These are phyloP conservation scores for Himalopsyche phryganea DNA, from an alignment of 1,140 invertebrate species.

Conservation along the genomic window DNA sequence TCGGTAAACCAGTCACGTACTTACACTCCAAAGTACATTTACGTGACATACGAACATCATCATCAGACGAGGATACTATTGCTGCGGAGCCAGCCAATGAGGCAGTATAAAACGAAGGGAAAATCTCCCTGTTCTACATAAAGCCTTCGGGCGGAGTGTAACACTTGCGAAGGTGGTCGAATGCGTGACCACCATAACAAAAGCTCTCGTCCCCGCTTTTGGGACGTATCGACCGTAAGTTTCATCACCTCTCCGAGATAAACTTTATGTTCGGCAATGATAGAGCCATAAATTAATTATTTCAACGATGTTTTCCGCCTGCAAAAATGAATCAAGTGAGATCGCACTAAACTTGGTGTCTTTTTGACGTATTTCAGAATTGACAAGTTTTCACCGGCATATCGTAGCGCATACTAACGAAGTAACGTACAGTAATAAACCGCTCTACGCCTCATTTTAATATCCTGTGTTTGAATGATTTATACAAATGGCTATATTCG, in stretches of 20 bases:
- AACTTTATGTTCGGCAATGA: slow-evolving; percentile 23
- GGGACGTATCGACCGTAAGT: neutral
- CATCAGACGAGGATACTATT: too few relatives aligned
- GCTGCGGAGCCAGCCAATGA: neutral
- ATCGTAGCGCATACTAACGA: too few relatives aligned
- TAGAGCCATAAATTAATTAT: slow-evolving; percentile 28
- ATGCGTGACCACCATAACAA: slow-evolving; percentile 22
- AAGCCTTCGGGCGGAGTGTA: neutral
- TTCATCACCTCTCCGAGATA: slow-evolving; percentile 20
- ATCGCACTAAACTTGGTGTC: too few relatives aligned
- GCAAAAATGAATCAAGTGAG: neutral
- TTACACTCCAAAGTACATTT: too few relatives aligned
- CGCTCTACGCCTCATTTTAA: too few relatives aligned
- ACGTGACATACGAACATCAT: neutral
- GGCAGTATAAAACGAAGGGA: neutral
- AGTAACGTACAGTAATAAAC: too few relatives aligned
- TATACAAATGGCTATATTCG: too few relatives aligned
- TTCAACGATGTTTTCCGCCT: slow-evolving; percentile 12
- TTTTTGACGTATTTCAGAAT: too few relatives aligned
- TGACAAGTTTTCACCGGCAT: too few relatives aligned
- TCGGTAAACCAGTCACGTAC: too few relatives aligned
- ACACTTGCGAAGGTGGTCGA: slow-evolving; percentile 10
- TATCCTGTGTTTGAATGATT: too few relatives aligned
- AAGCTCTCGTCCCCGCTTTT: neutral
- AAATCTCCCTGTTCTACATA: too few relatives aligned